Base-by-base conservation (phyloP, 2,888 invertebrate species). In the Dexiosoma caninum region DNA sequence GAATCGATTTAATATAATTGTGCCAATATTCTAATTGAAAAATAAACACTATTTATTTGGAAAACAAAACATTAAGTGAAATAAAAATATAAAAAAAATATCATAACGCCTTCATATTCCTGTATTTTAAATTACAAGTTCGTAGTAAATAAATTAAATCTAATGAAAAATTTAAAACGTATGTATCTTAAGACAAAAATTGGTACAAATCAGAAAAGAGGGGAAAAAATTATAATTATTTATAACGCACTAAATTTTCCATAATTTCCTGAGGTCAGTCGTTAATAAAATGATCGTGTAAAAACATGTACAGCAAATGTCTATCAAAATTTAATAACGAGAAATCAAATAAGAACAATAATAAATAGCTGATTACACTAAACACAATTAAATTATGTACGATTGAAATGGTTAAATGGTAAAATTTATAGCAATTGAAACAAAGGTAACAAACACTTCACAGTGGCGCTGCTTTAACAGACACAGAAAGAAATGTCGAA, bases 261-360 rank as follows among this genome's bases (percentile, higher is more conserved):
- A 53, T 59, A 81, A 81, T 77, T 77, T 74, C 77, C 67, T 69
- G 81, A 81, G 81, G 77, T 64, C 72, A 81, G 42, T 23, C 12
- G 57, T 27, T 69, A 69, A 81, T 72, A 27, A n/a, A 55, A 81
- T 57, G 71, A 62, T 60, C 62, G 60, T 62, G 77, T 40, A 81
- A 74, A 62, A 67, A 72, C 46, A 2, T n/a, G 23, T 23, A 44
- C 55, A 62, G 46, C 57, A 46, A 76, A 76, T 71, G 81, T 72
- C 72, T 69, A 77, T 72, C 72, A 72, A 69, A 72, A 21, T 57
- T 77, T 57, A 64, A 19, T 8, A 60, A 74, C 69, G 72, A 77
- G 62, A 62, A 81, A 69, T 77, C 77, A 59, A 81, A 81, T 81
- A 77, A 81, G 69, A 81, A 74, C 67, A 69, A 77, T 81, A 81